Base-by-base conservation (phyloP, 2,797 vertebrate species). In the Vireo griseus region DNA sequence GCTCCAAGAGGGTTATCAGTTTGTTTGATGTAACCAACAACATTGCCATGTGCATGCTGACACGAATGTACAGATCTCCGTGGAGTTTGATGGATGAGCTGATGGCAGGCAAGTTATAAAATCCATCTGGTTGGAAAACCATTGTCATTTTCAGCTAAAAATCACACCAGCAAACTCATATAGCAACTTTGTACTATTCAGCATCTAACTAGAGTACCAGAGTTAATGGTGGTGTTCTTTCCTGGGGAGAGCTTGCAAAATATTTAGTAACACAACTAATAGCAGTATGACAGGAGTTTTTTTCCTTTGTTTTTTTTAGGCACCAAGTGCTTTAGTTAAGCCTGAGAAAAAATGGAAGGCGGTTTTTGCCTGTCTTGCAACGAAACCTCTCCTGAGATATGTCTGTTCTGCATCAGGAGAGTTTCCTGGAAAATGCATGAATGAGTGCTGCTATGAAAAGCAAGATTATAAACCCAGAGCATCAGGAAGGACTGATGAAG, bases 71-170 rank as follows among this genome's bases (percentile, higher is more conserved):
- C 47, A 92, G 80, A 86, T 61, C 93, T 82, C 86, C 63, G 92
- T 0, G 0, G 48, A 73, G 81, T 52, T 57, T 95, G 94, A 95
- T 48, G 71, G 93, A 96, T 92, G 86, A 95, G 90, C 88, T 93
- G 94, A 95, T 86, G 90, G 83, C 86, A 85, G 86, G 75, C 13
- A 2, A 67, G 83, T 75, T 89, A 91, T 16, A 87, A 74, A 95
- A 96, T 86, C 94, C 95, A 94, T 94, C 91, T 96, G 96, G n/a
- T 44, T 90, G 76, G 86, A 79, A 94, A 94, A 72, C 42, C 85
- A 85, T 79, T 86, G 92, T 88, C 91, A 82, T 90, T 92, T 94
- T 79, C 90, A 88, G 87, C 85, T 94, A 90, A 90, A 97, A 92
- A 86, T 86, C 33, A 7, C 79, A 86, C 77, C 92, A 94, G 69